Evolutionary conservation across 64 coral and sea anemone species (phyloP).

Genomic region (Cladopsammia gracilis): DNA sequence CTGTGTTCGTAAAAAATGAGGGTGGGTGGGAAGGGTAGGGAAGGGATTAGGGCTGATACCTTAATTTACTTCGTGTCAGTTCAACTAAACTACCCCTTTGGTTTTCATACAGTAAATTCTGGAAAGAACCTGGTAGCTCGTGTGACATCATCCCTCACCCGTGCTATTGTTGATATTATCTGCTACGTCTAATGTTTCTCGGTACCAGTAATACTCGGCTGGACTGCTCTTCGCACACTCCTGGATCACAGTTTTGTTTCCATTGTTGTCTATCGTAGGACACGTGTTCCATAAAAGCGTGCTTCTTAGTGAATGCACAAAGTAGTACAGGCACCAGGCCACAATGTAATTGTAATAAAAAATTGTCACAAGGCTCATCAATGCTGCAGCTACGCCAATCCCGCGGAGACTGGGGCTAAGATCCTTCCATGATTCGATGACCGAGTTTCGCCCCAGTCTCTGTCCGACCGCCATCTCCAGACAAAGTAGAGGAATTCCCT

Average conservation of each 20-base stretch:
- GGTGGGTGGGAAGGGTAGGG: no score
- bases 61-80: no score
- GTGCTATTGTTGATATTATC: constrained; percentile 72
- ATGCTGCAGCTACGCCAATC: constrained; percentile 73
- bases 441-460: constrained; percentile 73
- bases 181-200: constrained; percentile 73
- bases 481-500: constrained; percentile 92
- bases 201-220: constrained; percentile 92
- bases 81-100: no score
- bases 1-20: no score
- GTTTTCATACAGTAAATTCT: no score
- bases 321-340: constrained; percentile 94
- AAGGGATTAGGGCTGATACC: no score
- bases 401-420: constrained; percentile 76
- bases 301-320: constrained; percentile 79
- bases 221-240: constrained; percentile 74
- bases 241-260: constrained; percentile 31
- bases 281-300: constrained; percentile 83
- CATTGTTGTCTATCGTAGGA: neutral
- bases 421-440: constrained; percentile 75
- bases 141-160: neutral
- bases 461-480: constrained; percentile 96
- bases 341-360: constrained; percentile 95
- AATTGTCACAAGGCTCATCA: constrained; percentile 45
- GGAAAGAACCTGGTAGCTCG: neutral